Evolutionary conservation across 1,140 invertebrate species (phyloP), one percentile per base, ranked within the genome.

Genomic region (Pomacea maculata): DNA sequence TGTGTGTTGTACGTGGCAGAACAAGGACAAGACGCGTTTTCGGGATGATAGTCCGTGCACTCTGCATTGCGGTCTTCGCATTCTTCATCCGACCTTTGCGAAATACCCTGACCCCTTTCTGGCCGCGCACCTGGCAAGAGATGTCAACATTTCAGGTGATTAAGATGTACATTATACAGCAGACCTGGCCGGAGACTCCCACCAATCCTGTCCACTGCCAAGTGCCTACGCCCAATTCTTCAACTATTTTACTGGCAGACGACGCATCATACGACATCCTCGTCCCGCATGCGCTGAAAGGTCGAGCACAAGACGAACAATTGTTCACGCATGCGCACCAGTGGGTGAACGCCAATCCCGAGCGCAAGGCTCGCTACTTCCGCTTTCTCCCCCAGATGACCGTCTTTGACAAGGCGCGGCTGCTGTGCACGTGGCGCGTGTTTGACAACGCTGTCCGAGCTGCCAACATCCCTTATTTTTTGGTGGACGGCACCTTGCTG

Each of bases 391-490:
- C 76, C 5, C 61, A 9, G 45, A 64, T 78, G 76, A 68, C 76
- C 14, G 8, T n/a, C 4, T 10, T 9, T 0, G 61, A 78, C 25
- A 78, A 78, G 21, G 64, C 64, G 15, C 63, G 34, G 34, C 63
- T 78, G 7, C 29, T 78, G 29, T 17, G 45, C n/a, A 68, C 65
- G 12, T 78, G 76, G 76, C 63, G 76, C 1, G 76, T 54, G 34
- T 52, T 78, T 5, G 57, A 78, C 65, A 45, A 67, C 21, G 76
- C 65, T 14, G 45, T 7, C 25, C 45, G 21, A 1, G 14, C 21
- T 10, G 11, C 45, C 65, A 78, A 78, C 63, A 25, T 78, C 17
- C n/a, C 63, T n/a, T 68, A 78, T 64, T 78, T 68, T 19, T 21
- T 78, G 54, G 45, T 68, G 14, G 61, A 64, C 0, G 76, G 76